Evolutionary conservation across 2,888 invertebrate genomes (phyloP), one percentile per base, ranked within the genome.

Genomic region (Hypomecis atomaria): DNA sequence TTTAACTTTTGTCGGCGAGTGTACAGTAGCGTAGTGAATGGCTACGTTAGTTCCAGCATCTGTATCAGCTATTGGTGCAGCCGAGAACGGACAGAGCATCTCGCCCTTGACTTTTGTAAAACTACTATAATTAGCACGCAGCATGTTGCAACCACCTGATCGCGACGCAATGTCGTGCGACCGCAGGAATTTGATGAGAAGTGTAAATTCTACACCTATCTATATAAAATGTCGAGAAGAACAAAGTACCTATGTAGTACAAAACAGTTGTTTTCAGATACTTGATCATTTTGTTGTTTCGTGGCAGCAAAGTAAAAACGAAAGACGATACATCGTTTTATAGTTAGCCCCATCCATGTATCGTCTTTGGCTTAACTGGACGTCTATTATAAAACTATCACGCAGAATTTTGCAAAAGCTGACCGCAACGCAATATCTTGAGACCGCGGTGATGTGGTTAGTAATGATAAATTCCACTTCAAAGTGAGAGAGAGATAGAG

Each of bases 61-160:
- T 52, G 57, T 50, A 59, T 45, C 55, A 63, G 59, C 44, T 53
- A 3, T 37, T 33, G 36, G 6, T 33, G 48, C 33, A 55, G 54
- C 43, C 44, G 53, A 54, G 63, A 56, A 50, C 43, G 59, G 50
- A 50, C 13, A 11, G 52, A 66, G 67, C 73, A 70, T 72, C 71
- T 58, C 68, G 69, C 52, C 83, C 83, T 83, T 83, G 83, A 82
- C 81, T 75, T 83, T 82, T 81, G 47, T 78, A 56, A 71, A 76
- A 70, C 70, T 66, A 74, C 69, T 75, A 72, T 74, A 76, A 77
- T 78, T 75, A 77, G 52, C 65, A 57, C 55, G 50, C 69, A 48
- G 55, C 65, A 63, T 69, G 66, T 76, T 69, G 49, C 57, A 59
- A 70, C 38, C 54, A 54, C 43, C 62, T 62, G 59, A 65, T 62